Percentiles rank a stretch among this genome's conserved stretches.
Conservation (phyloP, 1,140 invertebrate genomes). For the Phymorhynchus buccinoides region DNA sequence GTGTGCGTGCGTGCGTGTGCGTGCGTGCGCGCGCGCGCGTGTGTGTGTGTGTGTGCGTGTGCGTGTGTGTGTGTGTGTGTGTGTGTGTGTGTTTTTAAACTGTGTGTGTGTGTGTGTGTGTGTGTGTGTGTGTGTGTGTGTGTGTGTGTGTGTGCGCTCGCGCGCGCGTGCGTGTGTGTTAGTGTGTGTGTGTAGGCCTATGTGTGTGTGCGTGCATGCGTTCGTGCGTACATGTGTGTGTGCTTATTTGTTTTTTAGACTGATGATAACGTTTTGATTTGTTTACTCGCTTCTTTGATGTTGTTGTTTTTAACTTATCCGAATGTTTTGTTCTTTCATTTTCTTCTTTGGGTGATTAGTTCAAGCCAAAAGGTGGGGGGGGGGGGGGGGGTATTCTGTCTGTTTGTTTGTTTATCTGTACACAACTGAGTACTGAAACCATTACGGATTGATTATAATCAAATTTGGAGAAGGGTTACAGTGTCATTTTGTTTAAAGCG, state of each 20-base stretch:
- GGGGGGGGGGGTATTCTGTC: no score
- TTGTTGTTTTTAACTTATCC: not conserved
- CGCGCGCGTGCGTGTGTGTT: not conserved
- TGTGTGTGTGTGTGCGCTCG: not conserved
- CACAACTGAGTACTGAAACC: not conserved
- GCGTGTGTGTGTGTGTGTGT: conserved; percentile 18
- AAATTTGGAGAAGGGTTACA: no score
- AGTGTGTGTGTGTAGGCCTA: not conserved
- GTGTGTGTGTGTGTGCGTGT: conserved; percentile 5
- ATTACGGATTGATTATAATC: not conserved
- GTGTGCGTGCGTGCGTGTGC: not conserved
- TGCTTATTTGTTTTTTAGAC: not conserved
- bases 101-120: conserved; percentile 24
- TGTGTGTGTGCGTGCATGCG: no score
- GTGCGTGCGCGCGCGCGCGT: not conserved
- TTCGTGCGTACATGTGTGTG: not conserved
- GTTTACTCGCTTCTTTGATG: no score
- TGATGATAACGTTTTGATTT: no score
- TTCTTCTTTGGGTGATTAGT: not conserved
- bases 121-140: no score
- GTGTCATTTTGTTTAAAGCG: no score
- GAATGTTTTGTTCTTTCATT: not conserved
- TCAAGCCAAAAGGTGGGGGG: not conserved
- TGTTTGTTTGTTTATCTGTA: not conserved
- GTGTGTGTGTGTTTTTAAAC: conserved; percentile 6